phyloP scores from a whole-genome alignment of 2,797 vertebrate genomes.

The Phylloscopus collybita region DNA sequence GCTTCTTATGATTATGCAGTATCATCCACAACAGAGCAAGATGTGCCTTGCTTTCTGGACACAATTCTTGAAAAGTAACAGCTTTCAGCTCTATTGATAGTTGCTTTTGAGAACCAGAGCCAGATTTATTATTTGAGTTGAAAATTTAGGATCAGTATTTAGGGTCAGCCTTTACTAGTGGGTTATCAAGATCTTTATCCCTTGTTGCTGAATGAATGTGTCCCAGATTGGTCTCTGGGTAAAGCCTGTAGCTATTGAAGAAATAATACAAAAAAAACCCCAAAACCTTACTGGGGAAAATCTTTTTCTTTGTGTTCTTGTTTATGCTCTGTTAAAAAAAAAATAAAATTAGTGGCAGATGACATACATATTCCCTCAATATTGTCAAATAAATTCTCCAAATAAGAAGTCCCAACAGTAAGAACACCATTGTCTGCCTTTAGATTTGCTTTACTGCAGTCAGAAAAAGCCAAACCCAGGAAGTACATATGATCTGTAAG shows the following conservation, averaged over 20 bases:
- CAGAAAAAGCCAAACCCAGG: background rate
- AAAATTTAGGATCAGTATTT: background rate
- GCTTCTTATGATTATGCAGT: background rate
- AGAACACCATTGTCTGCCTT: background rate
- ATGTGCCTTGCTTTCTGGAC: background rate
- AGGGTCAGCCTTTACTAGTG: background rate
- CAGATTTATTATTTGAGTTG: background rate
- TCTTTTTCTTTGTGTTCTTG: background rate
- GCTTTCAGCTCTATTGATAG: background rate
- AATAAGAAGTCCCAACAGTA: background rate
- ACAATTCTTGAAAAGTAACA: background rate
- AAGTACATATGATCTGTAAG: background rate
- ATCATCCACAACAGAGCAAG: background rate
- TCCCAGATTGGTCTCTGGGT: background rate
- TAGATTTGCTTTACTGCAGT: background rate
- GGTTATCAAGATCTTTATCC: background rate
- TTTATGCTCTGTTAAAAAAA: background rate
- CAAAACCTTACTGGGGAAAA: background rate
- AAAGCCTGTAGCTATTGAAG: background rate
- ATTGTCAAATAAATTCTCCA: background rate
- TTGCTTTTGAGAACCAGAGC: background rate
- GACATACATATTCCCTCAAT: background rate
- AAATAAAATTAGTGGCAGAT: background rate
- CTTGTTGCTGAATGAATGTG: background rate
- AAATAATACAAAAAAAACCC: background rate